phyloP scores from a whole-genome alignment of 2,888 invertebrate genomes.

The Scrobipalpa costella region DNA sequence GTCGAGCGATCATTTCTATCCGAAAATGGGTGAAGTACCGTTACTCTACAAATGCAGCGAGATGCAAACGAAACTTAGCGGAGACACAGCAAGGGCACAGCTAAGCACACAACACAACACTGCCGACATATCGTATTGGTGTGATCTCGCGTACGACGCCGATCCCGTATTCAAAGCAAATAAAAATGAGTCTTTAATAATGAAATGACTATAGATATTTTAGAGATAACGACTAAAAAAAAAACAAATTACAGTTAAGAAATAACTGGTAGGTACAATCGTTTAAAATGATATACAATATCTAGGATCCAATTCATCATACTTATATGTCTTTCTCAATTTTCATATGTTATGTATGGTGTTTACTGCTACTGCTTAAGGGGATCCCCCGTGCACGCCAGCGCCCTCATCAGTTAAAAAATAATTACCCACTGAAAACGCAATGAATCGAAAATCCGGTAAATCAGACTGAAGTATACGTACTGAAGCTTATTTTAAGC shows the following conservation, averaged over 20 bases:
- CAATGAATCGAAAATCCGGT: too few relatives aligned
- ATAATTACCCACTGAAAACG: too few relatives aligned
- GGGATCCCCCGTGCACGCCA: too few relatives aligned
- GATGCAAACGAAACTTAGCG: slow-evolving; percentile 55
- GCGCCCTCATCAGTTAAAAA: too few relatives aligned
- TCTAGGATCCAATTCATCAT: too few relatives aligned
- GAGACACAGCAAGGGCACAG: slow-evolving; percentile 37
- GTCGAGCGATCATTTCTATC: slow-evolving; percentile 43
- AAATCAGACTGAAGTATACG: too few relatives aligned
- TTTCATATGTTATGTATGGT: too few relatives aligned
- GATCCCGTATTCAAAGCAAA: slow-evolving; percentile 48
- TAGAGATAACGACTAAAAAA: slow-evolving; percentile 34
- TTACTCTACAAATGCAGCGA: slow-evolving; percentile 57
- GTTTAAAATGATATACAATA: too few relatives aligned
- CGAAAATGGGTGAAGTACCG: slow-evolving; percentile 63
- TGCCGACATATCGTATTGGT: slow-evolving; percentile 49
- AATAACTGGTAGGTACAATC: too few relatives aligned
- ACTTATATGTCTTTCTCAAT: too few relatives aligned
- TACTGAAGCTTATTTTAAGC: too few relatives aligned
- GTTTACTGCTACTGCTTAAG: too few relatives aligned
- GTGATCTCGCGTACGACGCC: slow-evolving; percentile 43
- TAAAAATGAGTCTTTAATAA: slow-evolving; percentile 46
- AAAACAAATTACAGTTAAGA: not conserved
- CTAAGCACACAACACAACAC: slow-evolving; percentile 54
- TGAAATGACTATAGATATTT: slow-evolving; percentile 51